A percentile compares a stretch with the other conserved stretches of the same genome.
phyloP scores from a whole-genome alignment of 2,888 invertebrate species.

The Ypsolopha scabrella region DNA sequence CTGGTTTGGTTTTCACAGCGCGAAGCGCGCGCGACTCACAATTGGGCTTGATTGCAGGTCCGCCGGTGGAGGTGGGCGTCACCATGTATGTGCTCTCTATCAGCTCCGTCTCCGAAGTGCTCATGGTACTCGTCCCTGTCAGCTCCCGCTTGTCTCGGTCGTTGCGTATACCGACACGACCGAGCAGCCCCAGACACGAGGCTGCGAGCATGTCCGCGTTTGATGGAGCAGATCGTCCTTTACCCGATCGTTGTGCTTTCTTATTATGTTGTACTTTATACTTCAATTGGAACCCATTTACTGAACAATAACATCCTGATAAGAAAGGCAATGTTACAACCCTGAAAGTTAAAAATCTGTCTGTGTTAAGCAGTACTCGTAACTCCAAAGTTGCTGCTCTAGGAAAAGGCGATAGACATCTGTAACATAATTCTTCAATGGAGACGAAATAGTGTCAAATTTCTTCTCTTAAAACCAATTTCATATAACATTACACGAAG shows the following conservation, averaged over 20 bases:
- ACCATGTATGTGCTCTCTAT: conserved; percentile 99
- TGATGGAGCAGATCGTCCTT: conserved; percentile 59
- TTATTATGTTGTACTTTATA: conserved; percentile 42
- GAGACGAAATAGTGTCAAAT: neutral
- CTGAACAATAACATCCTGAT: conserved; percentile 38
- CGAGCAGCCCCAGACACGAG: conserved; percentile 69
- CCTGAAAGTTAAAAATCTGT: conserved; percentile 43
- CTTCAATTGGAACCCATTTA: conserved; percentile 4
- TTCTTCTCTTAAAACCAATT: no score
- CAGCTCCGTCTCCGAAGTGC: conserved; percentile 98
- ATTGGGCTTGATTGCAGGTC: conserved; percentile 83
- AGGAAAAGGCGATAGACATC: conserved; percentile 36
- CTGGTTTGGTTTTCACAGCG: conserved; percentile 60
- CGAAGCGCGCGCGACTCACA: conserved; percentile 49
- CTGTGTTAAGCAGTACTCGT: conserved; percentile 64
- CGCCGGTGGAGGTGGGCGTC: conserved; percentile 97
- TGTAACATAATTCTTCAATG: conserved; percentile 15
- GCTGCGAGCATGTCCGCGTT: conserved; percentile 68
- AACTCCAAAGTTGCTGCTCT: conserved; percentile 57
- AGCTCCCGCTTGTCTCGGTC: conserved; percentile 63
- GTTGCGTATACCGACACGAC: conserved; percentile 49
- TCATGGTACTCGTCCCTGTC: conserved; percentile 85
- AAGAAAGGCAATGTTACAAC: conserved; percentile 55
- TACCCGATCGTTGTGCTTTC: conserved; percentile 61
- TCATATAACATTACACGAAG: no score